These are phyloP conservation scores for Zaprionus inermis DNA, from an alignment of 1,140 invertebrate species.

Conservation along the genomic window DNA sequence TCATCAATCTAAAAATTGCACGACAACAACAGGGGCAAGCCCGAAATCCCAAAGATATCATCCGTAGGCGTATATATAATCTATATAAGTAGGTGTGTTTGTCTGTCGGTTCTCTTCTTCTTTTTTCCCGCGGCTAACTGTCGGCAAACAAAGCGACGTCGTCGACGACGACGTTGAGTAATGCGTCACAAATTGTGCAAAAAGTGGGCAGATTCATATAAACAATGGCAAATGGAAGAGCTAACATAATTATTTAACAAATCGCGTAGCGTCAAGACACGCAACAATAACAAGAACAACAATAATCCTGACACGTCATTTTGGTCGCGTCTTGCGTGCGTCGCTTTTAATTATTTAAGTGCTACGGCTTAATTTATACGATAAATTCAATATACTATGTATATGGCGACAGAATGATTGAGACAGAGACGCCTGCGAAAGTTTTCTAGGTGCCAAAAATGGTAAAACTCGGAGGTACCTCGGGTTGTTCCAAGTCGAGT, in stretches of 20 bases:
- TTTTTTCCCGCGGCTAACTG: constrained; percentile 4
- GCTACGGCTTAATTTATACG: constrained; percentile 32
- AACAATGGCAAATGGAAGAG: constrained; percentile 15
- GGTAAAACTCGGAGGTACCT: not conserved
- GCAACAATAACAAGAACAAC: not conserved
- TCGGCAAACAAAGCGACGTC: constrained; percentile 15
- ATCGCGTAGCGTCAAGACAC: not conserved
- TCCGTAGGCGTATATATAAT: constrained; percentile 23
- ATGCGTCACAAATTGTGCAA: constrained; percentile 37
- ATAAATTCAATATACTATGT: constrained; percentile 7
- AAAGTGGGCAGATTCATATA: constrained; percentile 6
- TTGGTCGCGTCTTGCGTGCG: constrained; percentile 28
- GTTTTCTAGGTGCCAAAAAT: constrained; percentile 4
- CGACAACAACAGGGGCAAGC: constrained; percentile 17
- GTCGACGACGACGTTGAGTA: constrained; percentile 28
- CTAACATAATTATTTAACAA: constrained; percentile 21
- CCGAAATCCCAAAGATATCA: constrained; percentile 13
- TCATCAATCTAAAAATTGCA: constrained; percentile 28
- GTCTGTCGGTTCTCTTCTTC: constrained; percentile 14
- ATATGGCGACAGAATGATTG: constrained; percentile 18
- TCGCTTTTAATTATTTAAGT: constrained; percentile 42
- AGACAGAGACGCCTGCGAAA: constrained; percentile 20
- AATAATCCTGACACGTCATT: constrained; percentile 16
- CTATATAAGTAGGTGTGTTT: not conserved
- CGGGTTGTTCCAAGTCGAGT: too few relatives aligned